Evolutionary conservation across 1,140 invertebrate genomes (phyloP).

Genomic region (Phocides pigmalion): DNA sequence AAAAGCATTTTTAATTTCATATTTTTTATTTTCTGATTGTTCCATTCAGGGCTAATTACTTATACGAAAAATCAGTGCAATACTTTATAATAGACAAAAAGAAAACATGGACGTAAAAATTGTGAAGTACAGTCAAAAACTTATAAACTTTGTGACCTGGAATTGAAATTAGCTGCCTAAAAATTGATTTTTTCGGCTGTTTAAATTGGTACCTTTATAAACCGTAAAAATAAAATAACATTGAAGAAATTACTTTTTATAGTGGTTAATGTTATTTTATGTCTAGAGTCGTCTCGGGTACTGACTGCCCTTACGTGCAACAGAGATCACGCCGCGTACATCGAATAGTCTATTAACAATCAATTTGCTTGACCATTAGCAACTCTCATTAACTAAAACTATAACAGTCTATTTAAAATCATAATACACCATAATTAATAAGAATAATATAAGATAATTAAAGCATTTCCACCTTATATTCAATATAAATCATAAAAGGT

Average conservation of each 20-base stretch:
- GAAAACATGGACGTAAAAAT: constrained; percentile 47
- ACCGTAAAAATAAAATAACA: constrained; percentile 31
- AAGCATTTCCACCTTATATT: constrained; percentile 81
- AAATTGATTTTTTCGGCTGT: constrained; percentile 9
- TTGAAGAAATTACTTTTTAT: background rate
- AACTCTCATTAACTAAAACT: constrained; percentile 71
- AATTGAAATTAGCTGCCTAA: constrained; percentile 39
- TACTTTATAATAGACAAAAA: constrained; percentile 40
- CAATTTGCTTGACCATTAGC: constrained; percentile 52
- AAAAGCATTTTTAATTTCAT: constrained; percentile 24
- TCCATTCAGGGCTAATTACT: constrained; percentile 51
- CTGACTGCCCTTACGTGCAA: constrained; percentile 24
- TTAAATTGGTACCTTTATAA: constrained; percentile 3
- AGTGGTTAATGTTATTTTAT: constrained; percentile 24
- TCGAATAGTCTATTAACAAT: constrained; percentile 51
- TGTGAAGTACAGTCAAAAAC: constrained; percentile 48
- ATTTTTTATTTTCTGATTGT: constrained; percentile 56
- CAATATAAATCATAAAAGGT: constrained; percentile 76
- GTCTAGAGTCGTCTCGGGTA: constrained; percentile 5
- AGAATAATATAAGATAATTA: constrained; percentile 79
- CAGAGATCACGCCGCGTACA: constrained; percentile 31
- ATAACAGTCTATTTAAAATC: constrained; percentile 82
- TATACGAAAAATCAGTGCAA: constrained; percentile 65
- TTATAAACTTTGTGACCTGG: constrained; percentile 51
- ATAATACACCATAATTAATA: constrained; percentile 79